A percentile compares a stretch with the other conserved stretches of the same genome.
These are phyloP conservation scores for Cephonodes hylas DNA, from an alignment of 2,888 invertebrate genomes.

Conservation along the genomic window DNA sequence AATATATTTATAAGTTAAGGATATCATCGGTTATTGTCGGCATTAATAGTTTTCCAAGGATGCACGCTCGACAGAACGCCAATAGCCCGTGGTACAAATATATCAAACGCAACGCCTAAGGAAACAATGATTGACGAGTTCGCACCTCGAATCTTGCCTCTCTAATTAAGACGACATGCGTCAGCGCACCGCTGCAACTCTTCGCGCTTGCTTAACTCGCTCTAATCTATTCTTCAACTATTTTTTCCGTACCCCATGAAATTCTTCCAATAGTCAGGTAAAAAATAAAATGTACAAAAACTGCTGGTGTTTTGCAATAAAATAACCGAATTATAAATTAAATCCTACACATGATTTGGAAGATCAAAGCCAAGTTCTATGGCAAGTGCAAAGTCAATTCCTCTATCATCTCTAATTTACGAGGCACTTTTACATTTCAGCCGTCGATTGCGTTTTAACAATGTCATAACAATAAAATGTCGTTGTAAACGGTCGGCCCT, in stretches of 20 bases:
- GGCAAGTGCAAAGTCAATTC: slow-evolving; percentile 5
- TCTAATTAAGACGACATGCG: slow-evolving; percentile 79
- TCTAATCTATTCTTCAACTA: slow-evolving; percentile 48
- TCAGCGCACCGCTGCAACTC: slow-evolving; percentile 60
- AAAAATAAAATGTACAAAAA: not conserved
- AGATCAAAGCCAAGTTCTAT: slow-evolving; percentile 4
- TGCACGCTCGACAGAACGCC: slow-evolving; percentile 55
- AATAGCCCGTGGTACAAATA: slow-evolving; percentile 62
- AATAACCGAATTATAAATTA: not conserved
- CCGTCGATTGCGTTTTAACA: slow-evolving; percentile 65
- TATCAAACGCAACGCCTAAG: slow-evolving; percentile 59
- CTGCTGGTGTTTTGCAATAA: not conserved
- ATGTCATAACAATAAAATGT: slow-evolving; percentile 74
- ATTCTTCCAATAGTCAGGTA: slow-evolving; percentile 30
- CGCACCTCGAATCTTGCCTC: slow-evolving; percentile 72
- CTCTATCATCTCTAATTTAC: slow-evolving; percentile 40
- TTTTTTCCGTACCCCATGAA: slow-evolving; percentile 32
- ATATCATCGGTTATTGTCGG: not conserved
- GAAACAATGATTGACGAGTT: slow-evolving; percentile 79
- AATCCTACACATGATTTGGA: not conserved
- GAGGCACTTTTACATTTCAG: slow-evolving; percentile 49
- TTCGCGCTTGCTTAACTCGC: slow-evolving; percentile 60
- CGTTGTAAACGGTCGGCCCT: slow-evolving; percentile 68
- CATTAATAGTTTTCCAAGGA: slow-evolving; percentile 34
- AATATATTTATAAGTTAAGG: not conserved